Evolutionary conservation across 92 coral and sea anemone genomes (phyloP).

Genomic region (Pocillopora grandis): DNA sequence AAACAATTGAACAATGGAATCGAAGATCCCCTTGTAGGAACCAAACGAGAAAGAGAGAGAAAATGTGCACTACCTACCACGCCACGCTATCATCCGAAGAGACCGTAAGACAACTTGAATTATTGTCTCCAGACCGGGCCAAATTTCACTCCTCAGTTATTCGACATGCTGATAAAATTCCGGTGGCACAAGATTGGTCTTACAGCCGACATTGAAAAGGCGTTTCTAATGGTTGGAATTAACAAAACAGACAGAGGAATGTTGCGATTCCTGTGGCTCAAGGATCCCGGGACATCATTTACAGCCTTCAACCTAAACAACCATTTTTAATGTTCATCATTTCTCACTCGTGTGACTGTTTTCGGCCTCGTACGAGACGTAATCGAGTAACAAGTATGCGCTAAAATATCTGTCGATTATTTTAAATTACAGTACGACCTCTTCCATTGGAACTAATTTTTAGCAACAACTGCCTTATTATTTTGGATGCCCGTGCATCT

Average conservation of each 20-base stretch:
- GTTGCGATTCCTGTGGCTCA: constrained; percentile 58
- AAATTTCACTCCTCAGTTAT: constrained; percentile 51
- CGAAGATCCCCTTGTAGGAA: constrained; percentile 29
- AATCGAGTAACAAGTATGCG: too few relatives aligned
- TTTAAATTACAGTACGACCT: too few relatives aligned
- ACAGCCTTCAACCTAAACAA: too few relatives aligned
- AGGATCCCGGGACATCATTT: constrained; percentile 22
- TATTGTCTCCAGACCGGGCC: constrained; percentile 61
- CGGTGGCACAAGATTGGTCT: constrained; percentile 50
- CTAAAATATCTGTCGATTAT: too few relatives aligned
- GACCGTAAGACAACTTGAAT: constrained; percentile 57
- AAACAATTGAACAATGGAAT: constrained; percentile 48
- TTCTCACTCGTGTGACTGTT: too few relatives aligned
- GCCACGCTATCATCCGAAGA: constrained; percentile 47
- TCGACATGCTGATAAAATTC: constrained; percentile 44
- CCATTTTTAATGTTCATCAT: too few relatives aligned
- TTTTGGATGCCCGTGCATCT: too few relatives aligned
- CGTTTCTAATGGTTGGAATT: constrained; percentile 50
- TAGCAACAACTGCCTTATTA: too few relatives aligned
- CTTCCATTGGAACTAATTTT: too few relatives aligned
- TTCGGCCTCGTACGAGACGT: too few relatives aligned
- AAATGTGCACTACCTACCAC: constrained; percentile 37
- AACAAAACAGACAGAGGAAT: constrained; percentile 36
- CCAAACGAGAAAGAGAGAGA: not conserved
- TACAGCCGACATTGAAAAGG: constrained; percentile 40